Percentiles rank a stretch among this genome's conserved stretches.
These are phyloP conservation scores for Tadarida brasiliensis DNA, from an alignment of 2,797 vertebrate species.

Conservation along the genomic window DNA sequence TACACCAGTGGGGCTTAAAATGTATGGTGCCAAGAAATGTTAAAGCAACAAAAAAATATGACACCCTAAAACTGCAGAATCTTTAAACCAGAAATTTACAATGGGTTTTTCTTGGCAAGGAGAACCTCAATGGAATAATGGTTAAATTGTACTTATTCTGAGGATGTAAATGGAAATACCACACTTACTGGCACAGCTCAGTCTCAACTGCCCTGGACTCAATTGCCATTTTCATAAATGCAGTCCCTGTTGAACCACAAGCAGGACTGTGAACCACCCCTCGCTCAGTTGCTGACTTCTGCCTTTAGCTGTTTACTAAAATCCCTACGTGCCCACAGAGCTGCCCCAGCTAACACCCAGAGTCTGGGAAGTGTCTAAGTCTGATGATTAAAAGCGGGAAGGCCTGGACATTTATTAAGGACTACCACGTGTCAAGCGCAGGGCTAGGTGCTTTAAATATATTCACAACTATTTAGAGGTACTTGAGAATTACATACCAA, in stretches of 20 bases:
- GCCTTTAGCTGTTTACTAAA: conserved; percentile 57
- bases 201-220: conserved; percentile 72
- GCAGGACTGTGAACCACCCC: not conserved
- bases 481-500: not conserved
- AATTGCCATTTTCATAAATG: conserved; percentile 75
- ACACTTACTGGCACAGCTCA: conserved; percentile 79
- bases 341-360: not conserved
- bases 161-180: conserved; percentile 85
- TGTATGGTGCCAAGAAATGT: conserved; percentile 71
- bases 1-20: conserved; percentile 38
- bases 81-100: conserved; percentile 84
- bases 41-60: conserved; percentile 68
- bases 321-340: not conserved
- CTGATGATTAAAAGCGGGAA: not conserved
- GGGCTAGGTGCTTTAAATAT: not conserved
- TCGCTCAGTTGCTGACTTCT: not conserved
- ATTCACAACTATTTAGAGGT: not conserved
- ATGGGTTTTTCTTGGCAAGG: conserved; percentile 89
- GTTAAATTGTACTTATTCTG: conserved; percentile 86
- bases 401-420: not conserved
- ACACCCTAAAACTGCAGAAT: conserved; percentile 66
- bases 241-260: conserved; percentile 69
- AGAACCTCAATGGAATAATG: conserved; percentile 83
- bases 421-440: not conserved
- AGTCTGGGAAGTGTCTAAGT: not conserved